Evolutionary conservation across 2,113 vertebrate genomes (phyloP).

Genomic region (Todiramphus chloris): DNA sequence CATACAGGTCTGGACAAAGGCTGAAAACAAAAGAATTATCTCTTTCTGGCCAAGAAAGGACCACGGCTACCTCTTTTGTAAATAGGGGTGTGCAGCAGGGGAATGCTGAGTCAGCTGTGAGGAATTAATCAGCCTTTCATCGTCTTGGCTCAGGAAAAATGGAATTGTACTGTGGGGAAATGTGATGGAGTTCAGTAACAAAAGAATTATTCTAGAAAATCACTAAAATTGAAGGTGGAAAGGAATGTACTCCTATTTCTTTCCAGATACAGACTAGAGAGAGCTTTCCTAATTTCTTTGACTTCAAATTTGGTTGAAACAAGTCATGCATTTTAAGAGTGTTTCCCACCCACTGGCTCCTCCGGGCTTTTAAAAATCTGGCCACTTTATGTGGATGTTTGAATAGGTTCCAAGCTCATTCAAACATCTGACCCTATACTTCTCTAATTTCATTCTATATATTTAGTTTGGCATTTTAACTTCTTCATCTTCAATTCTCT

Average conservation of each 20-base stretch:
- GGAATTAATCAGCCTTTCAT: constrained; percentile 26
- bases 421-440: not conserved
- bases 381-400: not conserved
- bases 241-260: not conserved
- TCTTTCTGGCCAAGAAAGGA: not conserved
- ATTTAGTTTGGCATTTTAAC: not conserved
- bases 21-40: not conserved
- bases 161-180: not conserved
- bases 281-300: not conserved
- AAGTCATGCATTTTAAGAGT: not conserved
- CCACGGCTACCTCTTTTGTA: not conserved
- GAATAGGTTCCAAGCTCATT: not conserved
- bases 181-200: not conserved
- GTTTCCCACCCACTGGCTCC: not conserved
- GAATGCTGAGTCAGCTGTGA: constrained; percentile 11
- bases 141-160: not conserved
- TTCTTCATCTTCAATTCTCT: not conserved
- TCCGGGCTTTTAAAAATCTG: not conserved
- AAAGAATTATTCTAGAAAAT: not conserved
- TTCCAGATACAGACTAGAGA: not conserved
- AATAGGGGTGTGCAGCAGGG: not conserved
- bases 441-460: not conserved
- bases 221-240: not conserved
- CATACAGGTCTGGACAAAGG: not conserved
- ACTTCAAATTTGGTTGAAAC: not conserved